Base-by-base conservation (phyloP, 2,113 vertebrate species). In the Leiothrix lutea region DNA sequence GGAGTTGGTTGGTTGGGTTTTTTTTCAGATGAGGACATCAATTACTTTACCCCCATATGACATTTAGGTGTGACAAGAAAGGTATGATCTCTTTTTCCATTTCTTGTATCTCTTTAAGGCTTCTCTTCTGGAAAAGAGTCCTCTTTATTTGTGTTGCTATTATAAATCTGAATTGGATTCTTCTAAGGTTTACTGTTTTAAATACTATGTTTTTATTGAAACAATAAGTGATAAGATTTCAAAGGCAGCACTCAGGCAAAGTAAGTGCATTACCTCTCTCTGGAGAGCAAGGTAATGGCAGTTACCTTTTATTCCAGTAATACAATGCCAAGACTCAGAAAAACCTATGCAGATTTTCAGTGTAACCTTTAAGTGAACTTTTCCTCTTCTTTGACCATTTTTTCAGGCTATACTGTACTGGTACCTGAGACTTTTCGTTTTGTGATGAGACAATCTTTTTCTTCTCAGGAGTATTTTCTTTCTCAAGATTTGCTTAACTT, bases 1-100 rank as follows among this genome's bases (percentile, higher is more conserved):
- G 19, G 5, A 11, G 3, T 36, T 54, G 10, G 5, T n/a, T 62
- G 22, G 1, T 11, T 47, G 14, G 13, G 10, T 0, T 6, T 22
- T 31, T 33, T 72, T 73, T 33, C 9, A 56, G 26, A 3, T 29
- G 4, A 82, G 21, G 45, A 14, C 13, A 82, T 79, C 5, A 40
- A 5, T 53, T 82, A 4, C 29, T 92, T 81, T 57, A 54, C 3
- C 6, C 1, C 31, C 17, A 50, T 0, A 3, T 24, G 22, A 33
- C 1, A 11, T 61, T 69, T 53, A 25, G 2, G 8, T 40, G 11
- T 56, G 26, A 47, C 16, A 38, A 69, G 17, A 69, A 35, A 77
- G 54, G 40, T 75, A 33, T 24, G 9, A 82, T 78, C 9, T 82
- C 14, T 19, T 57, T 24, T 81, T 74, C 16, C 12, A 8, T 71